These are phyloP conservation scores for Perizoma affinitatum DNA, from an alignment of 2,888 invertebrate genomes.

Conservation along the genomic window DNA sequence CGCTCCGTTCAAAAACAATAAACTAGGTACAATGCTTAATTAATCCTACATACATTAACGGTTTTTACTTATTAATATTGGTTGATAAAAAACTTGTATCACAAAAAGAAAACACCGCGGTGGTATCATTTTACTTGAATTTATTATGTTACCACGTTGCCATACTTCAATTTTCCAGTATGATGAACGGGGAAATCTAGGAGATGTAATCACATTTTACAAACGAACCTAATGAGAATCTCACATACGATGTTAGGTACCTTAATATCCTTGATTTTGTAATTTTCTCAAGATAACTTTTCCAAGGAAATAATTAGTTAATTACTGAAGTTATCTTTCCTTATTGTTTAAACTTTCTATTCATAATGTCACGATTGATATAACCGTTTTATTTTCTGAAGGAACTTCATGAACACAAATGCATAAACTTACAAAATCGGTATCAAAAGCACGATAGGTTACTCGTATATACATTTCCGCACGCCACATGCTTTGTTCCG, in stretches of 20 bases:
- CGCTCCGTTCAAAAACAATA: too few relatives aligned
- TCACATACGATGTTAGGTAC: constrained; percentile 4
- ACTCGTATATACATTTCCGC: constrained; percentile 36
- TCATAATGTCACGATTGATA: too few relatives aligned
- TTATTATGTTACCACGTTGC: constrained; percentile 3
- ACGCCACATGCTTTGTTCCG: constrained; percentile 46
- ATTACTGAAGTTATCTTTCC: too few relatives aligned
- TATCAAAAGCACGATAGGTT: constrained; percentile 29
- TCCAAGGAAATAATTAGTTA: too few relatives aligned
- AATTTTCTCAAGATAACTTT: neutral
- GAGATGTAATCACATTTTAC: constrained; percentile 12
- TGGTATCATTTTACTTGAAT: neutral
- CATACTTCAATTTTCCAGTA: constrained; percentile 12
- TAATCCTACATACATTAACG: too few relatives aligned
- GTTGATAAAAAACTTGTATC: too few relatives aligned
- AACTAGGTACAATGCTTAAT: too few relatives aligned
- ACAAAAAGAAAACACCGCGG: too few relatives aligned
- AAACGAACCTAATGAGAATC: constrained; percentile 8
- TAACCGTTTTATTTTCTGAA: too few relatives aligned
- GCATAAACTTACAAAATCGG: constrained; percentile 22
- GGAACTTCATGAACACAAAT: neutral
- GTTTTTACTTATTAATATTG: too few relatives aligned
- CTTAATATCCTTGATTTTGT: neutral
- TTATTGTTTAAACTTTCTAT: too few relatives aligned
- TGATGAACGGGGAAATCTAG: constrained; percentile 11